phyloP scores from a whole-genome alignment of 2,113 vertebrate species.

The Fregetta grallaria region DNA sequence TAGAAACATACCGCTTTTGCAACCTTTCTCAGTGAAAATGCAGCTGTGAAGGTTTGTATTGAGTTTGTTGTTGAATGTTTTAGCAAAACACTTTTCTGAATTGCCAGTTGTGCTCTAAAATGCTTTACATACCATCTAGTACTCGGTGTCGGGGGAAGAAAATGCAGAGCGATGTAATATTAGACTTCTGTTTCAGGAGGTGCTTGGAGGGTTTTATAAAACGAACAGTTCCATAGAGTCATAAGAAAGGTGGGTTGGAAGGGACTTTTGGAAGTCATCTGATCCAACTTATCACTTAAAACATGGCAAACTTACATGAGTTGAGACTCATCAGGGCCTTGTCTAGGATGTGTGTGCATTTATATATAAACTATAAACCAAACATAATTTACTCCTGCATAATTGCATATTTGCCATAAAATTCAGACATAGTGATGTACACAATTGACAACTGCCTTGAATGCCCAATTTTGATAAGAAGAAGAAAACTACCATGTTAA shows the following conservation, averaged over 20 bases:
- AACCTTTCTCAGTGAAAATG: constrained; percentile 83
- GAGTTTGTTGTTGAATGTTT: background rate
- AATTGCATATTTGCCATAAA: background rate
- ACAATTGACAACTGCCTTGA: background rate
- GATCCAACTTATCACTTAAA: background rate
- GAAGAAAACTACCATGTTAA: background rate
- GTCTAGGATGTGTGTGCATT: background rate
- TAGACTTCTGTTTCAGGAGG: background rate
- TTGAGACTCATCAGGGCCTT: background rate
- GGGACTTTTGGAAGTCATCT: background rate
- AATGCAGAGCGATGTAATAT: background rate
- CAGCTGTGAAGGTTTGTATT: constrained; percentile 83
- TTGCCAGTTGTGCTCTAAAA: background rate
- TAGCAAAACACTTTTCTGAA: background rate
- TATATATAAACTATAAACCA: background rate
- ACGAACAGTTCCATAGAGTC: background rate
- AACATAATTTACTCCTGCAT: background rate
- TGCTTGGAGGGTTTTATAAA: background rate
- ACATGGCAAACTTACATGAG: background rate
- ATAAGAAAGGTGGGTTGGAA: background rate
- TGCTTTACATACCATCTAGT: fast-evolving
- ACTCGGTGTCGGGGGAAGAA: too few relatives aligned
- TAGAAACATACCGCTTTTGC: constrained; percentile 96
- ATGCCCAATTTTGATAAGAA: background rate
- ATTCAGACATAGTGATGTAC: background rate